phyloP scores from a whole-genome alignment of 2,888 invertebrate genomes.

The Empis livida region DNA sequence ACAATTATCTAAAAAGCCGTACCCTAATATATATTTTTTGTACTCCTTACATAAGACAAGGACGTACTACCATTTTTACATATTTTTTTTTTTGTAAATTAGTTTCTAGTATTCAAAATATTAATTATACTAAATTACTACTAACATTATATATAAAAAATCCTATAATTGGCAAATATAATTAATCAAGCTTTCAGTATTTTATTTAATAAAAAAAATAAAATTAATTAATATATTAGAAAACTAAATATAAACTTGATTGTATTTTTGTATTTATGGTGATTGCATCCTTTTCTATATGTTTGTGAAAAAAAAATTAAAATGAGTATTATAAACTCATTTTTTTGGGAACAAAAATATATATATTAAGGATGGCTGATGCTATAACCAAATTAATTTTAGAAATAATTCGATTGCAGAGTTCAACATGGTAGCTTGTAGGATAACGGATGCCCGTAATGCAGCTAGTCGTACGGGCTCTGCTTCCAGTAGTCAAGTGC shows the following conservation, averaged over 20 bases:
- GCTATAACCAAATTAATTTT: slow-evolving; percentile 38
- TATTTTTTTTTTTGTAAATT: neutral
- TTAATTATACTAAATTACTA: neutral
- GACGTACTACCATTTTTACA: slow-evolving; percentile 8
- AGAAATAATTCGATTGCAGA: slow-evolving; percentile 75
- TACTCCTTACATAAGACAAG: slow-evolving; percentile 12
- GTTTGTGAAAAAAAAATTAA: no score
- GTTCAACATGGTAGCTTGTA: slow-evolving; percentile 97
- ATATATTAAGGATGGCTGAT: slow-evolving; percentile 34
- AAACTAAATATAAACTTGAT: no score
- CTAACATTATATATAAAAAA: slow-evolving; percentile 9
- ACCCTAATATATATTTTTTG: slow-evolving; percentile 15
- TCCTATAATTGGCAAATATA: no score
- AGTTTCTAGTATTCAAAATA: neutral
- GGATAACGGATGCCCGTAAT: slow-evolving; percentile 86
- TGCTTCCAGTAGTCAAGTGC: slow-evolving; percentile 89
- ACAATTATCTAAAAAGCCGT: slow-evolving; percentile 12
- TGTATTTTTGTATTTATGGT: slow-evolving; percentile 6
- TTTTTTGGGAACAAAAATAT: slow-evolving; percentile 10
- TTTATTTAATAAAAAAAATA: neutral
- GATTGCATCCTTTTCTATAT: slow-evolving; percentile 10
- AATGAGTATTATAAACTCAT: no score
- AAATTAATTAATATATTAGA: no score
- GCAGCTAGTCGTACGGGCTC: slow-evolving; percentile 54
- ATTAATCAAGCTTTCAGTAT: neutral